phyloP scores from a whole-genome alignment of 2,797 vertebrate species.

The Phaenicophaeus curvirostris region DNA sequence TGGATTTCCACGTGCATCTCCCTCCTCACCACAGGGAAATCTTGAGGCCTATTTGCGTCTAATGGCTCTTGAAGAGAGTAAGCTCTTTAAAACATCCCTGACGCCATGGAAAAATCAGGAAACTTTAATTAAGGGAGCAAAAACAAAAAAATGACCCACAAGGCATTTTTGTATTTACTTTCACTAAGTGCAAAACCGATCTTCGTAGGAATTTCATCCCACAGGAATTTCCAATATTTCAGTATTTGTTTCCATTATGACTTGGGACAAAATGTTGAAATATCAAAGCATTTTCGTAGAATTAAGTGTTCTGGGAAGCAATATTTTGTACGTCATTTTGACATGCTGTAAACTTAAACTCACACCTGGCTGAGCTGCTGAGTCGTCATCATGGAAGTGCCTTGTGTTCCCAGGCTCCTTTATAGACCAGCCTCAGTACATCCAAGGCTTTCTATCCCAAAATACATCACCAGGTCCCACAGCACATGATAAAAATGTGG shows the following conservation, averaged over 20 bases:
- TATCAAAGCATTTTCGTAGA: conserved; percentile 26
- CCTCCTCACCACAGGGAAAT: neutral
- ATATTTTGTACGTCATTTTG: neutral
- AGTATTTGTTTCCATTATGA: conserved; percentile 28
- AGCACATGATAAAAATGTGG: neutral
- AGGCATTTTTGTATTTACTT: conserved; percentile 54
- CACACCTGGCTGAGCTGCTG: conserved; percentile 3
- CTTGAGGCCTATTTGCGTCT: neutral
- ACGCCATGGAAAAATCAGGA: conserved; percentile 33
- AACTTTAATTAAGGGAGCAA: conserved; percentile 42
- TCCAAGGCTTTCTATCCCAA: neutral
- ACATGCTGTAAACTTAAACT: neutral
- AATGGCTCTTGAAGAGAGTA: neutral
- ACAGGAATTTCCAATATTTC: conserved; percentile 55
- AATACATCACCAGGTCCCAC: neutral
- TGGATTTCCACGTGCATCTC: neutral
- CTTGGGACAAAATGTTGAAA: conserved; percentile 42
- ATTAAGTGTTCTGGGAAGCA: conserved; percentile 41
- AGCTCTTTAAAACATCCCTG: neutral
- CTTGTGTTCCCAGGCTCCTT: neutral
- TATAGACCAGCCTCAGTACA: neutral
- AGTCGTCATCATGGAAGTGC: neutral
- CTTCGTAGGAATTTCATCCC: conserved; percentile 37
- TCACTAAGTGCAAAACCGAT: conserved; percentile 27
- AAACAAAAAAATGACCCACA: conserved; percentile 43